Base-by-base conservation (phyloP, 2,888 invertebrate species). In the Panorpa germanica region DNA sequence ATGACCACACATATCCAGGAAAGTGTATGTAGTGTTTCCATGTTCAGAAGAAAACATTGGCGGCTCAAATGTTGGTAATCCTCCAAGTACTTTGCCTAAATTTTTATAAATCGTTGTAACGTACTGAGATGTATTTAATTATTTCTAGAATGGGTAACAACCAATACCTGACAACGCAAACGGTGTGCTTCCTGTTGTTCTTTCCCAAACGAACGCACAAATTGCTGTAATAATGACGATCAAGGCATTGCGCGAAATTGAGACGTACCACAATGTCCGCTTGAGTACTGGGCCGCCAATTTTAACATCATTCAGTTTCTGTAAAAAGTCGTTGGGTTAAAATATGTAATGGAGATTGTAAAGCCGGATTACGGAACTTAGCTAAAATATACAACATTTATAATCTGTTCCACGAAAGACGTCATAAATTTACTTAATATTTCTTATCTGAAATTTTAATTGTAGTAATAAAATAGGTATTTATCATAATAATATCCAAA, bases 241-340 rank as follows among this genome's bases (percentile, higher is more conserved):
- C 10, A 85, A 47, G 10, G 82, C 81, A 55, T 88, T 85, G 38
- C 82, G 65, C 3, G 74, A 65, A 39, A 81, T 77, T 8, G 77
- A 74, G 13, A 77, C 40, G 37, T 80, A 63, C 78, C 81, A 81
- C 9, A 78, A 48, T 4, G 56, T 37, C 46, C 66, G 70, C 41
- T 64, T 63, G 6, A 67, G 30, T 3, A 40, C 35, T 23, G 41
- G 44, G 14, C 56, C 57, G 34, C 55, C 55, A 5, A 52, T 49
- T 15, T 52, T 56, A 11, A 74, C 42, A 34, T 68, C 67, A 40
- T 70, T 70, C 32, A 78, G 37, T 51, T 68, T 61, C 76, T 78
- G 49, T 6, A 54, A 47, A 19, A 31, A 19, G 10, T 32, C 17
- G 8, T 13, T 13, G 18, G 25, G 19, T 19, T 31, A 15, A 12